Evolutionary conservation across 1,140 invertebrate genomes (phyloP), one percentile per base, ranked within the genome.

Genomic region (Cydia amplana): DNA sequence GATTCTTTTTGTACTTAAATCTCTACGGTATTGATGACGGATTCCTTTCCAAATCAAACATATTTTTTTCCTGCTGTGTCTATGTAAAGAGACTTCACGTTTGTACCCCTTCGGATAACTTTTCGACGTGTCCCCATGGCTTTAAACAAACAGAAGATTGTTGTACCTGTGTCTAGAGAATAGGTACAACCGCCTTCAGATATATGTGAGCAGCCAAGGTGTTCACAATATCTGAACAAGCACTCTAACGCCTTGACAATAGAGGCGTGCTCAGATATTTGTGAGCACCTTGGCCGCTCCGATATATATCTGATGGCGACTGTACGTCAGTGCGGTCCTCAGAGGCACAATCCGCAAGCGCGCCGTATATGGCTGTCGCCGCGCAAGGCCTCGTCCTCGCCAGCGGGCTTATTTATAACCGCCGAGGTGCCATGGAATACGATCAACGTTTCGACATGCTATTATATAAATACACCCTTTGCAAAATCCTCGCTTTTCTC

Each of bases 401-500:
- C 55, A 60, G 16, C 55, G 20, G 55, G 20, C 55, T 60, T 60
- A 60, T 60, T 60, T 60, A 60, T 60, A 60, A 60, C 55, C 55
- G 55, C 18, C 55, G 55, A 12, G 55, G 55, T 60, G 55, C 55
- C 20, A 12, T n/a, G 55, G 55, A 60, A 23, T 60, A 60, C 55
- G 55, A 60, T 60, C 55, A 60, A n/a, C 55, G 55, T 60, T 60
- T 60, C 20, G 20, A 60, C 55, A 60, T 60, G 55, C 18, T 60
- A 6, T 51, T 18, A n/a, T 51, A n/a, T 51, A 51, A 5, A 18
- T 18, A 51, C 5, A 18, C n/a, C 4, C 49, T n/a, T 18, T n/a
- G 49, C 49, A 51, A n/a, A 51, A 51, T 51, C 12, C 10, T 16
- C 4, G 14, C 43, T 16, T 14, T 46, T 46, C 14, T 46, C 12